phyloP scores from a whole-genome alignment of 2,113 vertebrate species.

The Megalops atlanticus region DNA sequence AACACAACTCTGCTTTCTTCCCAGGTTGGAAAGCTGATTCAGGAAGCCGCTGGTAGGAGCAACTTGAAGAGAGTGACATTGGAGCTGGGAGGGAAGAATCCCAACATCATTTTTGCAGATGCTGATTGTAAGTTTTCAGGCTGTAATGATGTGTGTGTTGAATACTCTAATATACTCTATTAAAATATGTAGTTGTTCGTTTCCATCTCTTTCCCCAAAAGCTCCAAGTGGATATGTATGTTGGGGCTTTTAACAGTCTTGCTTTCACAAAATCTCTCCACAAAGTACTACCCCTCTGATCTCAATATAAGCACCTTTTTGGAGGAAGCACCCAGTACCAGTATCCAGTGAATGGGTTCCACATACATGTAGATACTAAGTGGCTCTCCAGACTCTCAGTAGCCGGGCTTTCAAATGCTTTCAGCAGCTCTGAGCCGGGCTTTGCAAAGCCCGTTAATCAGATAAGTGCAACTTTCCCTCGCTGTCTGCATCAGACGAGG shows the following conservation, averaged over 20 bases:
- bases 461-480: conserved; percentile 64
- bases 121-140: conserved; percentile 88
- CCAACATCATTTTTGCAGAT: conserved; percentile 99
- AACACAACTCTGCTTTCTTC: conserved; percentile 60
- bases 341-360: no score
- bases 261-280: no score
- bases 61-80: conserved; percentile 98
- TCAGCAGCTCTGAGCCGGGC: conserved; percentile 67
- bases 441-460: conserved; percentile 69
- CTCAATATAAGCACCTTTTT: no score
- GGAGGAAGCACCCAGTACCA: no score
- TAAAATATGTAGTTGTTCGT: no score
- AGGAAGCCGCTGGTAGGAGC: conserved; percentile 97
- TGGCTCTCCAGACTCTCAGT: conserved; percentile 55
- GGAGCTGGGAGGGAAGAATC: conserved; percentile 97
- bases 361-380: conserved; percentile 53
- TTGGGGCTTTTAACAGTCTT: no score
- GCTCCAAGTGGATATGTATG: no score
- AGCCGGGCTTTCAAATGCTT: conserved; percentile 74
- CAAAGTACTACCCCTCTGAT: no score
- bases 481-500: conserved; percentile 61
- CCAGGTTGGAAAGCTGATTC: conserved; percentile 96
- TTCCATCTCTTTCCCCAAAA: neutral
- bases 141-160: no score
- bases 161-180: no score